Percentiles rank a stretch among this genome's conserved stretches.
These are phyloP conservation scores for Torymus tubicola DNA, from an alignment of 2,888 invertebrate genomes.

Conservation along the genomic window DNA sequence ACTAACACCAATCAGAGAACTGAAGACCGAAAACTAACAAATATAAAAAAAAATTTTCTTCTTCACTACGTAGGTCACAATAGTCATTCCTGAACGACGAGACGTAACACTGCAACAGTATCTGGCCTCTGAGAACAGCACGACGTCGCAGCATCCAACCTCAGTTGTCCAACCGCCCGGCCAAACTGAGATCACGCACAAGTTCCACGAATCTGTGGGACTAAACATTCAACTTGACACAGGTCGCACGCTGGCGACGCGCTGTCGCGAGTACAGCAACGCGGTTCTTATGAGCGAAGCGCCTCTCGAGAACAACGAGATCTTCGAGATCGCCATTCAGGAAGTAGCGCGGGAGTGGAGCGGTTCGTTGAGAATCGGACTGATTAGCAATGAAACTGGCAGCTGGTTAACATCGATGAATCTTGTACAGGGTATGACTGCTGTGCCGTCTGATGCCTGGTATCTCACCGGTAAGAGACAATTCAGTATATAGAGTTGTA, in stretches of 20 bases:
- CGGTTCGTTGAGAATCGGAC: conserved; percentile 88
- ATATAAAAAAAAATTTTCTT: neutral
- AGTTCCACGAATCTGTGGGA: conserved; percentile 81
- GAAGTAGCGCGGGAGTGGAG: conserved; percentile 82
- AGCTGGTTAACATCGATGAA: conserved; percentile 77
- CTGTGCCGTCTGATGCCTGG: conserved; percentile 84
- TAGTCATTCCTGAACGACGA: conserved; percentile 73
- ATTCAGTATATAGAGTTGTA: too few species aligned
- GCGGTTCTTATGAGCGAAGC: conserved; percentile 85
- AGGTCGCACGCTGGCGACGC: conserved; percentile 82
- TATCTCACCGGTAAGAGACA: conserved; percentile 80
- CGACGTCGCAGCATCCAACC: conserved; percentile 78
- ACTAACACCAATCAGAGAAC: neutral
- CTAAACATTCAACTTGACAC: conserved; percentile 84
- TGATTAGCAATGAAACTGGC: conserved; percentile 82
- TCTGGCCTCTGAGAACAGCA: conserved; percentile 77
- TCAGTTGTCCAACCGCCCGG: conserved; percentile 79
- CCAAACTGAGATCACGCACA: conserved; percentile 75
- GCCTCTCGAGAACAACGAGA: conserved; percentile 84
- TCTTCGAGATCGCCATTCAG: conserved; percentile 87
- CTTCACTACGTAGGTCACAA: conserved; percentile 68
- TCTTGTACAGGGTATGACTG: conserved; percentile 81
- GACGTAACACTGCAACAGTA: conserved; percentile 73
- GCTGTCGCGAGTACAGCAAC: conserved; percentile 80
- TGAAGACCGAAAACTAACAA: too few species aligned